phyloP scores from a whole-genome alignment of 2,888 invertebrate genomes.

The Metellina segmentata region DNA sequence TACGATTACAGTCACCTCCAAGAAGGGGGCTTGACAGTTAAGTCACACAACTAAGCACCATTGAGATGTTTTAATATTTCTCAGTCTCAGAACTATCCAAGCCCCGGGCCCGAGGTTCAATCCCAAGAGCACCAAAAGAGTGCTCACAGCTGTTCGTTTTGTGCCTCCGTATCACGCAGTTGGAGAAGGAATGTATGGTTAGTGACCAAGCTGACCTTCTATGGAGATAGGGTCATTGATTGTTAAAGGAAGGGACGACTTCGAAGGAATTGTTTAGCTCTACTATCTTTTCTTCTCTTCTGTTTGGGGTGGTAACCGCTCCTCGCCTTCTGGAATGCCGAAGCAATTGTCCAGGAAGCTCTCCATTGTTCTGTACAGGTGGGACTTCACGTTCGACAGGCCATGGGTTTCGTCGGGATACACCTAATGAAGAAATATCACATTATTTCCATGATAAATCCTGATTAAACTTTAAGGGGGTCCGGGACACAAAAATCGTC shows the following conservation, averaged over 20 bases:
- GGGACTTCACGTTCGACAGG: constrained; percentile 90
- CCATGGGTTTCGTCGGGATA: constrained; percentile 96
- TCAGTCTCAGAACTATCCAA: not conserved
- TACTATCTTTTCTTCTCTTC: constrained; percentile 65
- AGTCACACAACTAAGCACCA: constrained; percentile 34
- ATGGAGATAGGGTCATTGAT: constrained; percentile 53
- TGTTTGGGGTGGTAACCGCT: constrained; percentile 62
- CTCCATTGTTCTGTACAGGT: constrained; percentile 96
- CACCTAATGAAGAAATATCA: constrained; percentile 84
- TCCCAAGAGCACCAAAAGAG: constrained; percentile 8
- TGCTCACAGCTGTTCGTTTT: constrained; percentile 26
- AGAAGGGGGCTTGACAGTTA: constrained; percentile 13
- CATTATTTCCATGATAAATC: not conserved
- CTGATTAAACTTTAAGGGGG: no score
- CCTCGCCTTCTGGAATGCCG: constrained; percentile 78
- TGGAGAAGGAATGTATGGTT: constrained; percentile 34
- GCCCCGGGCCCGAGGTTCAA: not conserved
- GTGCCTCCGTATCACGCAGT: constrained; percentile 50
- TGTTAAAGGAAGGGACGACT: constrained; percentile 25
- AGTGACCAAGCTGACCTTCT: constrained; percentile 25
- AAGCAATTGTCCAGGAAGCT: constrained; percentile 95
- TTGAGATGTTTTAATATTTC: constrained; percentile 16
- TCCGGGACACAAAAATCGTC: no score
- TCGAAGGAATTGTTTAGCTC: not conserved
- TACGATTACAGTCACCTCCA: not conserved